A percentile compares a stretch with the other conserved stretches of the same genome.
Conservation (phyloP, 2,888 invertebrate species). For the Macropis europaea region DNA sequence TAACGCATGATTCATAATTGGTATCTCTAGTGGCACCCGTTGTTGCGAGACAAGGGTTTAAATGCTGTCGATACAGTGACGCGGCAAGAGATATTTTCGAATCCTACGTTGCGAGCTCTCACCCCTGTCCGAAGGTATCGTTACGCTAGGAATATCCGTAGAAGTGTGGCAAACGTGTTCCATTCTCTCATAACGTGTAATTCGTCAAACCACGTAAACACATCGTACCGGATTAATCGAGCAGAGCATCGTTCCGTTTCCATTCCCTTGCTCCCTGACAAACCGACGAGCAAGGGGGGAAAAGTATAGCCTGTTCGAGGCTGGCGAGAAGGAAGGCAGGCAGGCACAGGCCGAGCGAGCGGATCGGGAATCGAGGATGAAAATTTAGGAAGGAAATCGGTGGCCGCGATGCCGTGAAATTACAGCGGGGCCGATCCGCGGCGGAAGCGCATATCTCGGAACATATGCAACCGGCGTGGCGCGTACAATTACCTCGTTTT, state of each 20-base stretch:
- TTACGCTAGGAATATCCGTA: too few relatives aligned
- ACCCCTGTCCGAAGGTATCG: too few relatives aligned
- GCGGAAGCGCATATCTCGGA: slow-evolving; percentile 53
- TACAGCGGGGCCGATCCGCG: slow-evolving; percentile 40
- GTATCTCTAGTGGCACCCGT: too few relatives aligned
- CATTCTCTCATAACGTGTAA: too few relatives aligned
- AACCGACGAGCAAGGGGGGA: neutral
- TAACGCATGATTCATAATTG: too few relatives aligned
- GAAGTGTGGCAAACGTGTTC: too few relatives aligned
- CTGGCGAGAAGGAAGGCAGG: neutral
- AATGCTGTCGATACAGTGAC: too few relatives aligned
- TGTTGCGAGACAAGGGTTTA: too few relatives aligned
- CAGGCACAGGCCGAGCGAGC: neutral
- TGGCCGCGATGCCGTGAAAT: slow-evolving; percentile 44
- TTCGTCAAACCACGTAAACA: slow-evolving; percentile 1
- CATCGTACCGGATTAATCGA: neutral
- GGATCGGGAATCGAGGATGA: neutral
- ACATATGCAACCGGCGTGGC: slow-evolving; percentile 48
- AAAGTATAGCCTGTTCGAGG: neutral
- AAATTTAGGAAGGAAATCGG: slow-evolving; percentile 33
- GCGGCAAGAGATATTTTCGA: too few relatives aligned
- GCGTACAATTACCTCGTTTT: slow-evolving; percentile 63
- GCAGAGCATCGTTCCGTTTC: neutral
- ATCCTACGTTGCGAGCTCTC: too few relatives aligned
- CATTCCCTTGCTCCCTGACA: neutral